Evolutionary conservation across 1,140 invertebrate species (phyloP), one percentile per base, ranked within the genome.

Genomic region (Zaprionus kolodkinae): DNA sequence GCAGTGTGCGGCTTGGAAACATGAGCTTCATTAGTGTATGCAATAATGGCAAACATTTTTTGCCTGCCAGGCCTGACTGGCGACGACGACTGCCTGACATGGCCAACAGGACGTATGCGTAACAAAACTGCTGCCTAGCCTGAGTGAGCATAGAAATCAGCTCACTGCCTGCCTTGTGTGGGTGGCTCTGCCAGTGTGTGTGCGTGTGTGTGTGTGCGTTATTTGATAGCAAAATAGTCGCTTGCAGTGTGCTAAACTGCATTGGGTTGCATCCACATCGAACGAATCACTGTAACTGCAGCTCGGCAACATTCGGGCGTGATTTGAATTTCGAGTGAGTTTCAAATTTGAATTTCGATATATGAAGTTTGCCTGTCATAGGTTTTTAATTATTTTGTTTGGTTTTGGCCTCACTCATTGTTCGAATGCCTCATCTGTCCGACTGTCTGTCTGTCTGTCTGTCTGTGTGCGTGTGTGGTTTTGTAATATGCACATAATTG

Each of bases 21-120:
- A 89, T 89, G 85, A 89, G 86, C 85, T 89, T 89, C 85, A 89
- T 89, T 89, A 89, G 85, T 89, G 85, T 90, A 89, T 90, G 85
- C 85, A 89, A 89, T 89, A 89, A 89, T 89, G 86, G 85, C 81
- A 84, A 88, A 84, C 84, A 89, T 89, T 89, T 89, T 90, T 85
- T 90, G 78, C 85, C 86, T 79, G 76, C 81, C 86, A 90, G 74
- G 81, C 85, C 81, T 73, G 36, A 80, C 21, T 21, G 21, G 21
- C 21, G 21, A 71, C 72, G 70, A 74, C 61, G 57, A 59, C 61
- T 70, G 62, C 50, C 68, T 78, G 74, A 72, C 77, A 73, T 81
- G 70, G 73, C 57, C 80, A 68, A 59, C 78, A 75, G 61, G 81
- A 59, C 80, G 78, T 78, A 76, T 88, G 80, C 83, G 76, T 73